Evolutionary conservation across 1,140 invertebrate genomes (phyloP).

Genomic region (Diorhabda elongata): DNA sequence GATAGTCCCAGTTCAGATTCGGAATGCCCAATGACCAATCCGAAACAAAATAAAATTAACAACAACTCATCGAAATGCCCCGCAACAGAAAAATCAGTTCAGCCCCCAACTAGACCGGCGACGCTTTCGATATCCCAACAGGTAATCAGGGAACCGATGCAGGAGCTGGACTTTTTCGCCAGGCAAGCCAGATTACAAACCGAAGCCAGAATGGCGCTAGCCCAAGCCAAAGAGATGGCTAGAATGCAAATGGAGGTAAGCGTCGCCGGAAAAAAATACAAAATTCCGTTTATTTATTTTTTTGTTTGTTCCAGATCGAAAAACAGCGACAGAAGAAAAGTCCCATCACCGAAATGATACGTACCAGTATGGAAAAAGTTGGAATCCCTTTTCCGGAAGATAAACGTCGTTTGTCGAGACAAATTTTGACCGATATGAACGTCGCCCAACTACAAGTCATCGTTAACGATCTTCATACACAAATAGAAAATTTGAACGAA

Average conservation of each 20-base stretch:
- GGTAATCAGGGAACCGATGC: conserved; percentile 44
- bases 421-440: conserved; percentile 87
- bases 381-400: conserved; percentile 78
- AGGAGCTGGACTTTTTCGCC: conserved; percentile 72
- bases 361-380: conserved; percentile 73
- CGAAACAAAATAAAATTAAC: conserved; percentile 44
- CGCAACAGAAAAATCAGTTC: conserved; percentile 26
- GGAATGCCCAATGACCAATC: conserved; percentile 49
- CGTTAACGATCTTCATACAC: conserved; percentile 88
- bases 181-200: conserved; percentile 80
- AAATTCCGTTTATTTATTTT: not conserved
- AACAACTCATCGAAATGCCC: conserved; percentile 13
- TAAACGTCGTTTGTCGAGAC: conserved; percentile 71
- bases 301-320: conserved; percentile 54
- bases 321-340: conserved; percentile 74
- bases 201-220: conserved; percentile 83
- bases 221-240: conserved; percentile 88
- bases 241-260: conserved; percentile 86
- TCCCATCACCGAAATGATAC: conserved; percentile 80
- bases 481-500: conserved; percentile 90
- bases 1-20: conserved; percentile 69
- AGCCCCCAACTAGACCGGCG: conserved; percentile 37
- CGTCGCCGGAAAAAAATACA: not conserved
- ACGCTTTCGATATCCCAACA: conserved; percentile 42
- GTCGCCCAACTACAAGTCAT: conserved; percentile 92